These are phyloP conservation scores for Marronus borbonicus DNA, from an alignment of 2,888 invertebrate species.

Conservation along the genomic window DNA sequence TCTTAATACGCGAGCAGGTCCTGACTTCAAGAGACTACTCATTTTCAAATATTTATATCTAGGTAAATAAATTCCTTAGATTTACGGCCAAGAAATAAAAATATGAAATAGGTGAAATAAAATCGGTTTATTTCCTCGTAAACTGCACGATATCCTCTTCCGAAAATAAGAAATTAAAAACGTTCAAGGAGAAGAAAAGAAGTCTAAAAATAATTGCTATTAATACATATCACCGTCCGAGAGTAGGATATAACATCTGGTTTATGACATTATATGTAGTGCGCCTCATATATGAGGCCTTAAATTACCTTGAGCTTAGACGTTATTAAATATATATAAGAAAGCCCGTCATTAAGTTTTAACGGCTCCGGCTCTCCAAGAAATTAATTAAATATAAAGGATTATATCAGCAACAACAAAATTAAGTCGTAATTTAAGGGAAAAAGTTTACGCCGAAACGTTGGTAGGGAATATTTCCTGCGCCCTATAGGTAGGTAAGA, in stretches of 20 bases:
- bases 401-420: slow-evolving; percentile 48
- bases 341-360: slow-evolving; percentile 29
- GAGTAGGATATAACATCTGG: slow-evolving; percentile 21
- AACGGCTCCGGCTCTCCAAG: slow-evolving; percentile 25
- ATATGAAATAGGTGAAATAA: slow-evolving; percentile 29
- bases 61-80: slow-evolving; percentile 13
- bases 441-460: slow-evolving; percentile 24
- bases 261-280: slow-evolving; percentile 37
- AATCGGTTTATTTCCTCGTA: slow-evolving; percentile 40
- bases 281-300: slow-evolving; percentile 13
- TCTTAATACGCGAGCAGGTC: too few relatives aligned
- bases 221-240: slow-evolving; percentile 37
- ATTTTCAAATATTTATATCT: too few relatives aligned
- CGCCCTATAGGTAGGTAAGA: slow-evolving; percentile 49
- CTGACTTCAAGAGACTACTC: too few relatives aligned
- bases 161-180: slow-evolving; percentile 45
- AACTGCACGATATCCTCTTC: slow-evolving; percentile 22
- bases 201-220: slow-evolving; percentile 34
- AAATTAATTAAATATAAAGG: slow-evolving; percentile 49
- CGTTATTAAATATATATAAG: slow-evolving; percentile 42
- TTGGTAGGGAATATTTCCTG: slow-evolving; percentile 45
- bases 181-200: slow-evolving; percentile 17
- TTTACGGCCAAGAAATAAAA: slow-evolving; percentile 34
- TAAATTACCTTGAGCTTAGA: slow-evolving; percentile 22
- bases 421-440: slow-evolving; percentile 47